A percentile compares a stretch with the other conserved stretches of the same genome.
Conservation (phyloP, 1,140 invertebrate genomes). For the Thaumetopoea pityocampa region DNA sequence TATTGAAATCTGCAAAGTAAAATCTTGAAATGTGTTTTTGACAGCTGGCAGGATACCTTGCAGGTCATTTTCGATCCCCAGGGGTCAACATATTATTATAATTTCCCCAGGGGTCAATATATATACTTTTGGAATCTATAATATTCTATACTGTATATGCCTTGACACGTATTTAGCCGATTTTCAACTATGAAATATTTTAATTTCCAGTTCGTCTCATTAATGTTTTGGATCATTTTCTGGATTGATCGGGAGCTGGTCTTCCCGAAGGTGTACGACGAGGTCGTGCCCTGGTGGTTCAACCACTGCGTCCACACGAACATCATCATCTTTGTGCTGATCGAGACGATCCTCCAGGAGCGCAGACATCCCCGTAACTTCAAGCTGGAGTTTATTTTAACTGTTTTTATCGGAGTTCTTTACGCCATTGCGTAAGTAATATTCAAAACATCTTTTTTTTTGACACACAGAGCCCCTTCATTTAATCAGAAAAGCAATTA, state of each 20-base stretch:
- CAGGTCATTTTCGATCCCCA: no score
- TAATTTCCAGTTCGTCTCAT: conserved; percentile 78
- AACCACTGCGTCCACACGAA: conserved; percentile 82
- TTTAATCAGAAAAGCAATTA: no score
- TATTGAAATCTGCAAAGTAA: no score
- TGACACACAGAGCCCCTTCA: no score
- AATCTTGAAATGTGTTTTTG: no score
- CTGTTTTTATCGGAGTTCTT: conserved; percentile 21
- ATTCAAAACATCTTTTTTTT: conserved; percentile 1
- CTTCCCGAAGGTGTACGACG: conserved; percentile 79
- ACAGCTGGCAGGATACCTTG: no score
- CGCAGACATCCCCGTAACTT: conserved; percentile 37
- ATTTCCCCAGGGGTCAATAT: no score
- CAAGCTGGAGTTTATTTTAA: conserved; percentile 37
- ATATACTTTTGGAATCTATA: no score
- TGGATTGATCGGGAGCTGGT: conserved; percentile 81
- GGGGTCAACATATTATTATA: no score
- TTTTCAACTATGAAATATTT: conserved; percentile 5
- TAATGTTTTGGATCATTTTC: conserved; percentile 83
- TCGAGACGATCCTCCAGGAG: conserved; percentile 64
- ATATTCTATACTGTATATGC: no score
- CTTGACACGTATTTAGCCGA: no score
- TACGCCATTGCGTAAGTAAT: conserved; percentile 63
- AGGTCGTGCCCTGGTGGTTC: conserved; percentile 80
- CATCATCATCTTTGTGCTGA: conserved; percentile 58